phyloP scores from a whole-genome alignment of 2,113 vertebrate species.

The Pitta sordida region DNA sequence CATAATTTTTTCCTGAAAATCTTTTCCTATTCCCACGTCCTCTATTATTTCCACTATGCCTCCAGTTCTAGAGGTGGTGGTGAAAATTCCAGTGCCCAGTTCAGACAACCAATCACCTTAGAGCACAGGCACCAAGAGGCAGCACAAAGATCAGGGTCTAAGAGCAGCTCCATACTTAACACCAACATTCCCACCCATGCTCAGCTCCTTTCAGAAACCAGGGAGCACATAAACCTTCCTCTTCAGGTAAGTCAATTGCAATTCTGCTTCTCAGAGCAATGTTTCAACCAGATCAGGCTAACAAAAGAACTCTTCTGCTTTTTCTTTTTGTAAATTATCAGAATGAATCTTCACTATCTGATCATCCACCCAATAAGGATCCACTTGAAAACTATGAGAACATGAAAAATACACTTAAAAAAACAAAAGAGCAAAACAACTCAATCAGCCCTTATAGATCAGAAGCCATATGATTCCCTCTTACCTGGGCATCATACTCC shows the following conservation, averaged over 20 bases:
- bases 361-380: neutral
- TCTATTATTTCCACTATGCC: neutral
- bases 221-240: neutral
- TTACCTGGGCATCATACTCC: slow-evolving; percentile 93
- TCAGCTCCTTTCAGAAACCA: neutral
- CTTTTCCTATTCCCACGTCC: neutral
- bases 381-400: neutral
- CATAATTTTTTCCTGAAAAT: neutral
- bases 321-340: neutral
- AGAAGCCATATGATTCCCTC: neutral
- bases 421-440: neutral
- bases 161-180: neutral
- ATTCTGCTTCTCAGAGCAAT: neutral
- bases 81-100: neutral
- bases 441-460: neutral
- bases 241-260: neutral
- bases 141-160: neutral
- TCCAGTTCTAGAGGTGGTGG: neutral
- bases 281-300: neutral
- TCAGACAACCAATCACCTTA: neutral
- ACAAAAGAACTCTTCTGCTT: neutral
- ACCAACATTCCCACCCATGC: neutral
- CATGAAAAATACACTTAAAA: neutral
- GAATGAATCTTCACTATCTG: neutral
- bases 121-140: neutral